These are phyloP conservation scores for Hybognathus amarus DNA, from an alignment of 2,797 vertebrate genomes.

Conservation along the genomic window DNA sequence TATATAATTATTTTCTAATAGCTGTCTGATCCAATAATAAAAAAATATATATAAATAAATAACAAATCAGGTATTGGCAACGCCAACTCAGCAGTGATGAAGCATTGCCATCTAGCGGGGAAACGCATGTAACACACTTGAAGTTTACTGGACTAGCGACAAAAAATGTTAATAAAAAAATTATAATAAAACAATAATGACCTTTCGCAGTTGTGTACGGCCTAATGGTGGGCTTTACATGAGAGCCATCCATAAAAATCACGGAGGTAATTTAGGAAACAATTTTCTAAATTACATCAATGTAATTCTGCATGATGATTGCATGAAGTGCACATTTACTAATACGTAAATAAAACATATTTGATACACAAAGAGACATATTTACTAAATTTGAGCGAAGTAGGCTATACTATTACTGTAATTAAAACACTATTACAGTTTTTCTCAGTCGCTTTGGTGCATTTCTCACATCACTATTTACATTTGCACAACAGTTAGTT, in stretches of 20 bases:
- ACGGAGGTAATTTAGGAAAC: not conserved
- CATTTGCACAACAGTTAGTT: too few species aligned
- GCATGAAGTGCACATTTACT: not conserved
- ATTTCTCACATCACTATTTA: too few species aligned
- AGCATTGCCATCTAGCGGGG: conserved; percentile 54
- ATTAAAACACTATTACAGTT: too few species aligned
- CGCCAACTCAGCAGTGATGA: not conserved
- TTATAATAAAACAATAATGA: too few species aligned
- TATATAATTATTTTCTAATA: not conserved
- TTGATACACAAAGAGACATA: too few species aligned
- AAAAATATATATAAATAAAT: too few species aligned
- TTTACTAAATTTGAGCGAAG: too few species aligned
- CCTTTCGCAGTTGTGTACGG: not conserved
- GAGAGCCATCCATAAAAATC: not conserved
- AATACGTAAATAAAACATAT: not conserved
- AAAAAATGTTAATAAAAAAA: too few species aligned
- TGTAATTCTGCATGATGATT: not conserved
- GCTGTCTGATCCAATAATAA: not conserved
- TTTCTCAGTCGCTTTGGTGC: too few species aligned
- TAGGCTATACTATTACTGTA: too few species aligned
- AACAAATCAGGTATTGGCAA: too few species aligned
- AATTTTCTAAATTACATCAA: not conserved
- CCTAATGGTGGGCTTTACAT: not conserved
- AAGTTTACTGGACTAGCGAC: not conserved
- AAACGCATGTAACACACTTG: not conserved